Conservation (phyloP, 2,888 invertebrate genomes). For the Andrena dorsata region DNA sequence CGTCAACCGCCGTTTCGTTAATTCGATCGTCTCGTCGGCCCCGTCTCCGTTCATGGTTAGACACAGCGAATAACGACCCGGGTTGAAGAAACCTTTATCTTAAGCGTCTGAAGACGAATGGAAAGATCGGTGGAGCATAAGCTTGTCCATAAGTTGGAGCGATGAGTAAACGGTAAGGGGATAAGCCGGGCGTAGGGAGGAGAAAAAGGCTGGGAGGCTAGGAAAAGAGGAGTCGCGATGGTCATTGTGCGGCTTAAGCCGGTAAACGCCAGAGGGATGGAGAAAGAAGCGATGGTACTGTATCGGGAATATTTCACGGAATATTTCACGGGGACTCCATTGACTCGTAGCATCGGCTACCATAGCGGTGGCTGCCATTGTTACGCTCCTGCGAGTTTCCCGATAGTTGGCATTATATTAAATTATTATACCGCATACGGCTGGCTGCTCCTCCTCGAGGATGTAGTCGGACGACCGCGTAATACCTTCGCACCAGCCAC, state of each 20-base stretch:
- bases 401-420: constrained; percentile 76
- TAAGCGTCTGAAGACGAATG: not conserved
- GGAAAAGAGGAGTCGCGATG: constrained; percentile 24
- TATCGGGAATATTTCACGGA: constrained; percentile 72
- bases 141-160: not conserved
- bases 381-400: constrained; percentile 74
- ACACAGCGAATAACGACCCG: too few relatives aligned
- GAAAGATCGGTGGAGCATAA: not conserved
- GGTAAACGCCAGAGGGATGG: constrained; percentile 42
- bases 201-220: not conserved
- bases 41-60: too few relatives aligned
- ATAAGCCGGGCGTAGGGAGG: not conserved
- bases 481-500: constrained; percentile 57
- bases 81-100: not conserved
- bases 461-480: constrained; percentile 39
- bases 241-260: constrained; percentile 38
- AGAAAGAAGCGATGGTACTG: constrained; percentile 58
- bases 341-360: constrained; percentile 34
- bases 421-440: constrained; percentile 72
- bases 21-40: not conserved
- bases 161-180: not conserved
- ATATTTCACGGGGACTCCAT: constrained; percentile 72
- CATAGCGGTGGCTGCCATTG: constrained; percentile 62
- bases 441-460: constrained; percentile 36
- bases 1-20: not conserved